These are phyloP conservation scores for Zygaena filipendulae DNA, from an alignment of 2,888 invertebrate genomes.

Conservation along the genomic window DNA sequence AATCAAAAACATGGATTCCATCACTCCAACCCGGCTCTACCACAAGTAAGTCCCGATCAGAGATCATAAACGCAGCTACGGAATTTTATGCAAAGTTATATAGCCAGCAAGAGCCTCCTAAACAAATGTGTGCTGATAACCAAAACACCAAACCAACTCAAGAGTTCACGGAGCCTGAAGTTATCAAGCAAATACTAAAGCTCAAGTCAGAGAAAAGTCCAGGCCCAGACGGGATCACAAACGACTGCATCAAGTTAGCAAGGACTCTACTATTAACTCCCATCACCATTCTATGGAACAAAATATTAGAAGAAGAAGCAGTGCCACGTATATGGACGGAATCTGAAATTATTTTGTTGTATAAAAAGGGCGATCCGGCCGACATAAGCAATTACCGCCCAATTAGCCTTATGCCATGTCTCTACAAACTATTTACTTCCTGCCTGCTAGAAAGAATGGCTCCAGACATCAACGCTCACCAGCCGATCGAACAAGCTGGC, in stretches of 20 bases:
- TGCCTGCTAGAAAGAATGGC: slow-evolving; percentile 5
- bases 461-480: slow-evolving; percentile 4
- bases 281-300: slow-evolving; percentile 14
- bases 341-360: slow-evolving; percentile 17
- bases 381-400: slow-evolving; percentile 10
- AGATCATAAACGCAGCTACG: slow-evolving; percentile 14
- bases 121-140: slow-evolving; percentile 2
- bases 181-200: slow-evolving; percentile 12
- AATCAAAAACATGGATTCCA: slow-evolving; percentile 10
- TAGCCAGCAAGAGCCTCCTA: slow-evolving; percentile 6
- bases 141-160: slow-evolving; percentile 3
- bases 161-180: slow-evolving; percentile 11
- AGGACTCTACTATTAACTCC: slow-evolving; percentile 9
- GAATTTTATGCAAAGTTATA: slow-evolving; percentile 13
- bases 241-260: slow-evolving; percentile 15
- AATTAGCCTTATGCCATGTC: slow-evolving; percentile 4
- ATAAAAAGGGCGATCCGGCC: slow-evolving; percentile 18
- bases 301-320: slow-evolving; percentile 12
- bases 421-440: slow-evolving; percentile 10
- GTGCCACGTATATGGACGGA: slow-evolving; percentile 13
- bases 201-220: slow-evolving; percentile 16
- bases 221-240: slow-evolving; percentile 15
- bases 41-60: slow-evolving; percentile 7
- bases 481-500: slow-evolving; percentile 10
- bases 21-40: slow-evolving; percentile 5